Evolutionary conservation across 2,113 vertebrate genomes (phyloP).

Genomic region (Furnarius figulus): DNA sequence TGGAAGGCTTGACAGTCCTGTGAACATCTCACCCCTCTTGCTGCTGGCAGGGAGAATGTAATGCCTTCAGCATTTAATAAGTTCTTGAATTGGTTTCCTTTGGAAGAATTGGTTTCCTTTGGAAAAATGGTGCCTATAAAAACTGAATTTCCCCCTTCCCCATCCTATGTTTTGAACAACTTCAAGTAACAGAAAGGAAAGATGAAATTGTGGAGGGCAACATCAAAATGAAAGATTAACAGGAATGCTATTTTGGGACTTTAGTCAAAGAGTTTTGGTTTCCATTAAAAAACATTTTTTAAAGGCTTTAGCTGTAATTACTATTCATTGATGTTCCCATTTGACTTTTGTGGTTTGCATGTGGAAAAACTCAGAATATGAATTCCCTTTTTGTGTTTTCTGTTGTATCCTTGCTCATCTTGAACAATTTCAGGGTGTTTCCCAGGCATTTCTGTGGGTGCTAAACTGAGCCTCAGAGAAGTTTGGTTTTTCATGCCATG

Average conservation of each 20-base stretch:
- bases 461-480: background rate
- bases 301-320: background rate
- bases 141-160: background rate
- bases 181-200: background rate
- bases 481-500: background rate
- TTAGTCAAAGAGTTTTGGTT: background rate
- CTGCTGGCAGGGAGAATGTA: background rate
- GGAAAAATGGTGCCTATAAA: background rate
- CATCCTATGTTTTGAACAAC: background rate
- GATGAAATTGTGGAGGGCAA: background rate
- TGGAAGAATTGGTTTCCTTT: background rate
- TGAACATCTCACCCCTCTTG: background rate
- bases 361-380: background rate
- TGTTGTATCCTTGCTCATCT: background rate
- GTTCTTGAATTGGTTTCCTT: background rate
- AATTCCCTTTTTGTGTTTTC: background rate
- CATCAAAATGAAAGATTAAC: background rate
- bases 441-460: background rate
- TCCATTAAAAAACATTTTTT: rapidly evolving
- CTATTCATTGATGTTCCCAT: rapidly evolving
- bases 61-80: background rate
- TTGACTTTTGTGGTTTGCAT: background rate
- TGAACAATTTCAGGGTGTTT: background rate
- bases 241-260: background rate
- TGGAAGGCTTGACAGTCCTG: background rate